Base-by-base conservation (phyloP, 1,140 invertebrate genomes). In the Neodiprion lecontei region DNA sequence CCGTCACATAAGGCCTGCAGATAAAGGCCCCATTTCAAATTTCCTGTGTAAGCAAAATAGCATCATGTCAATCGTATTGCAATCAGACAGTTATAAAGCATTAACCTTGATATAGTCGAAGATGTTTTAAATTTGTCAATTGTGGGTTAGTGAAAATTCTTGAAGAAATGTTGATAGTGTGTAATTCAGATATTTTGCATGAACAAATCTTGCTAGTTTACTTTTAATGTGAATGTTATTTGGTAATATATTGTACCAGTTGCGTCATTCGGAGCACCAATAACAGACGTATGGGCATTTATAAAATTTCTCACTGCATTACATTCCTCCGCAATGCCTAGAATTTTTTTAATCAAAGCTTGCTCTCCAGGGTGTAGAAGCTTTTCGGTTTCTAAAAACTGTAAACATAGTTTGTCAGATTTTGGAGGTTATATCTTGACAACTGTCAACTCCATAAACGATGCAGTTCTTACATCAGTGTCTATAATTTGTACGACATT, bases 1-100 rank as follows among this genome's bases (percentile, higher is more conserved):
- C 92, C 92, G 83, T 90, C 87, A 28, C 90, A 91, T 74, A 93
- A 89, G 61, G 91, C 90, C 78, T 88, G 88, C 23, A 92, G 80
- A 80, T 93, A 93, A 21, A 90, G 78, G 3, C 92, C 91, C 72
- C 83, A 17, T 7, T 72, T 10, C 49, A 75, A 1, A 69, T 72
- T 75, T 72, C 65, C 72, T 66, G 76, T 69, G 67, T 79, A 80
- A 84, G 9, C 77, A 72, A 76, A 61, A 69, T 40, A 14, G 17
- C 17, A 21, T 21, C 50, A 28, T 11, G n/a, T 7, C 70, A 67
- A 66, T 21, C 5, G 28, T 1, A 67, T 21, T 21, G 1, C 14
- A 66, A 66, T 66, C 65, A 66, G 65, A 21, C 21, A 66, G 65
- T n/a, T 66, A 66, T 40, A 40, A 40, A 40, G 28, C 28, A 40